These are phyloP conservation scores for Mercenaria mercenaria DNA, from an alignment of 1,140 invertebrate genomes.

Conservation along the genomic window DNA sequence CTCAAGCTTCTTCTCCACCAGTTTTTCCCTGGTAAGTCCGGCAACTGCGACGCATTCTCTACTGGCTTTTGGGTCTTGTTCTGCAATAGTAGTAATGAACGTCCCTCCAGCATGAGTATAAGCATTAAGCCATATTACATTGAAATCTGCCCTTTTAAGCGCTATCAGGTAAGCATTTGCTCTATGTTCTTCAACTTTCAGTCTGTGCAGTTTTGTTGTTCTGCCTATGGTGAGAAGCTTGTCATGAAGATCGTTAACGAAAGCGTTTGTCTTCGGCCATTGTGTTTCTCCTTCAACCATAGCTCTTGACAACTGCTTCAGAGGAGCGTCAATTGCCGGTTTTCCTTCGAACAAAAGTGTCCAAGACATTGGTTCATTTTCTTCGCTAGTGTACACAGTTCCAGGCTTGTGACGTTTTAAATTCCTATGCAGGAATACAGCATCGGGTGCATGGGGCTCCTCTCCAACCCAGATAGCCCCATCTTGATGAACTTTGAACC, in stretches of 20 bases:
- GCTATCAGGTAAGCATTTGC: slow-evolving; percentile 78
- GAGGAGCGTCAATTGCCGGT: slow-evolving; percentile 65
- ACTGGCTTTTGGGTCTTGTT: slow-evolving; percentile 47
- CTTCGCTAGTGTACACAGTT: background rate
- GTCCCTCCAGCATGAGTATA: slow-evolving; percentile 70
- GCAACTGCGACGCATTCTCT: slow-evolving; percentile 74
- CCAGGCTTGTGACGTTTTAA: slow-evolving; percentile 41
- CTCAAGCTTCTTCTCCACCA: slow-evolving; percentile 75
- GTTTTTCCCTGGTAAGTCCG: slow-evolving; percentile 74
- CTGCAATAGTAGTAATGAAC: slow-evolving; percentile 76
- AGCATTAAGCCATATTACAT: slow-evolving; percentile 80
- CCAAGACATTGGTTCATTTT: slow-evolving; percentile 70
- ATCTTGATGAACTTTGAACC: slow-evolving; percentile 73
- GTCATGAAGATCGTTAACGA: slow-evolving; percentile 77
- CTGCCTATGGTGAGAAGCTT: slow-evolving; percentile 45
- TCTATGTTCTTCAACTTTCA: slow-evolving; percentile 78
- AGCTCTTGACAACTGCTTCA: slow-evolving; percentile 70
- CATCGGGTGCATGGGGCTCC: slow-evolving; percentile 77
- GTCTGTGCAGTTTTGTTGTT: slow-evolving; percentile 67
- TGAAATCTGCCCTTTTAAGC: slow-evolving; percentile 70
- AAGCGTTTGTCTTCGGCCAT: slow-evolving; percentile 72
- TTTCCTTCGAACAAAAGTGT: slow-evolving; percentile 77
- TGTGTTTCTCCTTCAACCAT: slow-evolving; percentile 70
- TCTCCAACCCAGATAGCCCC: slow-evolving; percentile 79
- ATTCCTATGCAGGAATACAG: slow-evolving; percentile 77